Percentiles rank a stretch among this genome's conserved stretches.
Evolutionary conservation across 1,140 invertebrate genomes (phyloP).

Genomic region (Atta texana): DNA sequence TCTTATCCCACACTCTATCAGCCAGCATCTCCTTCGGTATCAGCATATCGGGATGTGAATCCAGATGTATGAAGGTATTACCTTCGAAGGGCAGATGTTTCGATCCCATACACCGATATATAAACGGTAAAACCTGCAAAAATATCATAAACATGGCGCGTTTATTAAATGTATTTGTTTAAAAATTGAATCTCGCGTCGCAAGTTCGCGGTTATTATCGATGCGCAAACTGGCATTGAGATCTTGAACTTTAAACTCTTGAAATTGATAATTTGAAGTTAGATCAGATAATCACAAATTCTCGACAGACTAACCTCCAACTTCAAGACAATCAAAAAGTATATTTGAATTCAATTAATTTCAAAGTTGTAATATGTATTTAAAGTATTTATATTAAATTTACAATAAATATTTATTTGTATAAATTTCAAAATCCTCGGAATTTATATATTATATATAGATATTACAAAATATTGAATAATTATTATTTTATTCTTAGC

Average conservation of each 20-base stretch:
- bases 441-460: background rate
- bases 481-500: no score
- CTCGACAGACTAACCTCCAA: background rate
- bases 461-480: background rate
- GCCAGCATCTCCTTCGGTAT: slow-evolving; percentile 92
- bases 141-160: slow-evolving; percentile 12
- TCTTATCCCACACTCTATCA: slow-evolving; percentile 89
- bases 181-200: background rate
- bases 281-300: background rate
- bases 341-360: background rate
- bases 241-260: background rate
- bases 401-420: background rate
- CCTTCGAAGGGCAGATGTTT: slow-evolving; percentile 92
- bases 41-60: slow-evolving; percentile 96
- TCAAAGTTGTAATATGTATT: slow-evolving; percentile 11
- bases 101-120: slow-evolving; percentile 94
- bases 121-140: slow-evolving; percentile 88
- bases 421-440: background rate
- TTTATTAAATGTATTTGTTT: background rate
- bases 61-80: slow-evolving; percentile 93
- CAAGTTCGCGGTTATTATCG: background rate
- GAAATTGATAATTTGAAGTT: background rate
- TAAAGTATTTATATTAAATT: slow-evolving; percentile 2
- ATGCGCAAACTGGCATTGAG: background rate
- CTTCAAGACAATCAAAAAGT: background rate